Percentiles rank a stretch among this genome's conserved stretches.
phyloP scores from a whole-genome alignment of 2,113 vertebrate genomes.

The Lagopus muta region DNA sequence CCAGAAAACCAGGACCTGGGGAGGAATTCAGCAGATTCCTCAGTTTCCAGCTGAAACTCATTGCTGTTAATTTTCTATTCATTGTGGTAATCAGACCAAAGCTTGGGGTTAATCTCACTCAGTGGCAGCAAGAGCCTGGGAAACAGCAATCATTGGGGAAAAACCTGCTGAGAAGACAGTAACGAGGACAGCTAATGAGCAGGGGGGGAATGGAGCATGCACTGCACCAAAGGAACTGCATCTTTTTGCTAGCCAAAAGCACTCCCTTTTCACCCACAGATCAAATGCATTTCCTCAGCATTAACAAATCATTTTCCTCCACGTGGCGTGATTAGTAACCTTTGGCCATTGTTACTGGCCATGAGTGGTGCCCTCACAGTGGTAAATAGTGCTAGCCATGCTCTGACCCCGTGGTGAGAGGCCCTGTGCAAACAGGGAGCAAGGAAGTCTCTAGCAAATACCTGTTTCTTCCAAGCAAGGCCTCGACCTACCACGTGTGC shows the following conservation, averaged over 20 bases:
- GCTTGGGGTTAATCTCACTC: not conserved
- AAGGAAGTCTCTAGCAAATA: not conserved
- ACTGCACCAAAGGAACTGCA: not conserved
- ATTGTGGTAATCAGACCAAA: slow-evolving; percentile 20
- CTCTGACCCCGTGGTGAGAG: rapidly evolving
- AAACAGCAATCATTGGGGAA: slow-evolving; percentile 11
- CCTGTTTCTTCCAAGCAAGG: not conserved
- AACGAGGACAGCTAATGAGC: slow-evolving; percentile 33
- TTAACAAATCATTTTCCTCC: not conserved
- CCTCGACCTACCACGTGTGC: not conserved
- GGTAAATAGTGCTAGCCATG: not conserved
- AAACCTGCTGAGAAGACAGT: slow-evolving; percentile 40
- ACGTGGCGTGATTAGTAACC: rapidly evolving
- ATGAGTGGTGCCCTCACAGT: not conserved
- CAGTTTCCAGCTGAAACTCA: not conserved
- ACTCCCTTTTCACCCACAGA: not conserved
- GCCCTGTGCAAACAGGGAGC: not conserved
- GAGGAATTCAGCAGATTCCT: not conserved
- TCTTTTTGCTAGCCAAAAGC: not conserved
- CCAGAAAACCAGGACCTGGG: not conserved
- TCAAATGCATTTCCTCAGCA: not conserved
- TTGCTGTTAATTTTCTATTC: slow-evolving; percentile 25
- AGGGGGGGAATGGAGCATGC: not conserved
- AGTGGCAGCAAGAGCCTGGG: slow-evolving; percentile 18
- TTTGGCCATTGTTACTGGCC: not conserved